phyloP scores from a whole-genome alignment of 2,888 invertebrate genomes.

The Orchesellides sinensis region DNA sequence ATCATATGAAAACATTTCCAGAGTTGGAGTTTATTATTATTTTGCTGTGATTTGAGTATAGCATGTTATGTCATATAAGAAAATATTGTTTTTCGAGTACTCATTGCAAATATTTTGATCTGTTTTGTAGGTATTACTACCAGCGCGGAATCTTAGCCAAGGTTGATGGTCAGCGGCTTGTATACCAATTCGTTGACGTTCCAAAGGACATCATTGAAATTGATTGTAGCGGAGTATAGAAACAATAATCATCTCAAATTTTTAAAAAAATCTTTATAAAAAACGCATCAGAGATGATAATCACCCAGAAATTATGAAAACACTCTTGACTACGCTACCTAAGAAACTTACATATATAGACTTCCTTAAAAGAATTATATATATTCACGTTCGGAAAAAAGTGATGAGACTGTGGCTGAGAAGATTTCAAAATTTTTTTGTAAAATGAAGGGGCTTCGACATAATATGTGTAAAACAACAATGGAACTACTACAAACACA shows the following conservation, averaged over 20 bases:
- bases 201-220: conserved; percentile 99
- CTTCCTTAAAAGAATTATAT: conserved; percentile 9
- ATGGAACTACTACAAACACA: background rate
- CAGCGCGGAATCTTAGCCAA: conserved; percentile 99
- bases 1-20: too few species aligned
- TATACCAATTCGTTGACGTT: conserved; percentile 99
- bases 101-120: too few species aligned
- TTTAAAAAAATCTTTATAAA: conserved; percentile 18
- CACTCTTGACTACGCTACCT: conserved; percentile 39
- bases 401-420: conserved; percentile 10
- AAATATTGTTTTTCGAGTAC: too few species aligned
- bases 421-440: conserved; percentile 42
- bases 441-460: conserved; percentile 5
- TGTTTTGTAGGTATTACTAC: conserved; percentile 89
- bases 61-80: too few species aligned
- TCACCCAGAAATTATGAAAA: conserved; percentile 26
- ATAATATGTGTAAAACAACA: background rate
- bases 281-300: conserved; percentile 12
- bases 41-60: too few species aligned
- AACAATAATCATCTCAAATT: conserved; percentile 2
- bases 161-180: conserved; percentile 98
- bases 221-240: conserved; percentile 84
- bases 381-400: conserved; percentile 7
- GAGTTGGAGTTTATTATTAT: too few species aligned
- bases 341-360: conserved; percentile 33